phyloP scores from a whole-genome alignment of 2,113 vertebrate genomes.

The Platysternon megacephalum region DNA sequence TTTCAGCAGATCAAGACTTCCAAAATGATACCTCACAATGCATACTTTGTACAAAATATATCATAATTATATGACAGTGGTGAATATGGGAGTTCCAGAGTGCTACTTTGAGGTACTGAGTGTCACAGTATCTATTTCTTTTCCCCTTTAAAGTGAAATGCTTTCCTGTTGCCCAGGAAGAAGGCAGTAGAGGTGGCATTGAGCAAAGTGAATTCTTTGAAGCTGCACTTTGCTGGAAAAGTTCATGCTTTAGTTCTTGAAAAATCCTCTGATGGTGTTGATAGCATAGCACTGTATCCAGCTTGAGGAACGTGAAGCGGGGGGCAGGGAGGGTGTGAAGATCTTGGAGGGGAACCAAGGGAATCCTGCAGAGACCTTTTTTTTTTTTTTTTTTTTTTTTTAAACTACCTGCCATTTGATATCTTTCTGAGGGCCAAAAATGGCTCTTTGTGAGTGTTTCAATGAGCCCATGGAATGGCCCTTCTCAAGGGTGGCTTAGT shows the following conservation, averaged over 20 bases:
- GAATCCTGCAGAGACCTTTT: background rate
- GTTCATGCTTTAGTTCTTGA: background rate
- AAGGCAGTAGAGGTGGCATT: background rate
- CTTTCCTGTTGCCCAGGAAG: conserved; percentile 13
- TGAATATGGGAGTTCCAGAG: too few species aligned
- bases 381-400: background rate
- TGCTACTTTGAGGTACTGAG: too few species aligned
- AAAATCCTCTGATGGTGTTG: background rate
- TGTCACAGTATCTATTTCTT: conserved; percentile 20
- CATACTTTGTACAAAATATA: too few species aligned
- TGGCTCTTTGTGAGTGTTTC: background rate
- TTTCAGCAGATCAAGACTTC: too few species aligned
- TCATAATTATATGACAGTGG: too few species aligned
- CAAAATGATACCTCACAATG: too few species aligned
- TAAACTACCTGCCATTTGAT: background rate
- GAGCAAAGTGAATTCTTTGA: background rate
- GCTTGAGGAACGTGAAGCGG: background rate
- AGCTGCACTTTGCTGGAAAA: background rate
- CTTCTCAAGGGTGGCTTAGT: background rate
- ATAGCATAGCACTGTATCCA: background rate
- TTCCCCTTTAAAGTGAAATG: background rate
- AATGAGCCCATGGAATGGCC: background rate
- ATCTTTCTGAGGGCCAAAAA: background rate
- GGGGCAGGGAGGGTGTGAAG: too few species aligned
- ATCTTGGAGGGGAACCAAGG: background rate